A percentile compares a stretch with the other conserved stretches of the same genome.
Evolutionary conservation across 2,113 vertebrate species (phyloP).

Genomic region (Larimichthys crocea): DNA sequence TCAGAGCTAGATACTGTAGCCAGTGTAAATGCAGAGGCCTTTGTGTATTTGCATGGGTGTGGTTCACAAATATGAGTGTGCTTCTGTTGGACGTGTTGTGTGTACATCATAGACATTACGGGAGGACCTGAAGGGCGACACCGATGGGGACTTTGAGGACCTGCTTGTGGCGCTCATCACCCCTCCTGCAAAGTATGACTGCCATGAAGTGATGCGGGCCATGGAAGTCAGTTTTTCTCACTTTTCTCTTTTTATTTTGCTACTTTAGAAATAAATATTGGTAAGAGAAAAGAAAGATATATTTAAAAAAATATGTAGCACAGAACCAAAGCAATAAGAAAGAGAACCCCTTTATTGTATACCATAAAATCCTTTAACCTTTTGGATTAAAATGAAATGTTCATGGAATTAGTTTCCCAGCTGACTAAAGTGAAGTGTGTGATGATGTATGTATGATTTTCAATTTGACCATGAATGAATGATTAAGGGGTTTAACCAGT

Average conservation of each 20-base stretch:
- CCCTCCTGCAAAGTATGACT: slow-evolving; percentile 82
- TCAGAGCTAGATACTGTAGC: background rate
- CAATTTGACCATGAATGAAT: background rate
- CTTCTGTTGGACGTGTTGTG: background rate
- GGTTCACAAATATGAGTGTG: background rate
- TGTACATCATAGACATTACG: slow-evolving; percentile 74
- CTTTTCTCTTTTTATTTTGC: background rate
- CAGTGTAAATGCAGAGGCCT: background rate
- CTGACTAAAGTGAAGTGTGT: background rate
- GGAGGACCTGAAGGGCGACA: slow-evolving; percentile 86
- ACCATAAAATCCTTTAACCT: background rate
- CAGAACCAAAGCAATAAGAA: background rate
- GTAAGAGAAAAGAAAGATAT: background rate
- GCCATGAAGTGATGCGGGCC: slow-evolving; percentile 82
- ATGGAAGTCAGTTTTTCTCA: slow-evolving; percentile 77
- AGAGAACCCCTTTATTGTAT: background rate
- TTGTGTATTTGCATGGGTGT: slow-evolving; percentile 9
- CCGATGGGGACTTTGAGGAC: slow-evolving; percentile 79
- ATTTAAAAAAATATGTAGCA: background rate
- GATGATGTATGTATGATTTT: background rate
- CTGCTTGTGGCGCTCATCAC: slow-evolving; percentile 83
- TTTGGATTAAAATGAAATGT: background rate
- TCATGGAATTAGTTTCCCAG: background rate
- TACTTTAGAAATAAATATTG: background rate
- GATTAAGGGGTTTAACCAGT: background rate